Percentiles rank a stretch among this genome's conserved stretches.
Evolutionary conservation across 2,113 vertebrate genomes (phyloP).

Genomic region (Etheostoma spectabile): DNA sequence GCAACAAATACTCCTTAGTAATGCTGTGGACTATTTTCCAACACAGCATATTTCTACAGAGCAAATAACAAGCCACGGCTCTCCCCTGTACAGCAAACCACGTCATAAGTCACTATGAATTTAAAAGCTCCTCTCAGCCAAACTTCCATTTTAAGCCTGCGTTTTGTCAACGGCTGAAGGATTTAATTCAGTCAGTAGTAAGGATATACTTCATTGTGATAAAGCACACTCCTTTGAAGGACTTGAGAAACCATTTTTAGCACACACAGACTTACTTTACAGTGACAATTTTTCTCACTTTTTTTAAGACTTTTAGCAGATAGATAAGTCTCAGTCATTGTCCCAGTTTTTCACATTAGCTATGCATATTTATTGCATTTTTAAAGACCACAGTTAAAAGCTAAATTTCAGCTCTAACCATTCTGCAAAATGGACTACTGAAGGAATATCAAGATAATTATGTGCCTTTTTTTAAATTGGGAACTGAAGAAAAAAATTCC

Average conservation of each 20-base stretch:
- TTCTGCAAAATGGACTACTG: conserved; percentile 54
- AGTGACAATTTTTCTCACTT: conserved; percentile 48
- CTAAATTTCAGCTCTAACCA: conserved; percentile 47
- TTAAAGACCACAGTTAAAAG: conserved; percentile 65
- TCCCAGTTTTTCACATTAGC: conserved; percentile 67
- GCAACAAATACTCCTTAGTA: conserved; percentile 62
- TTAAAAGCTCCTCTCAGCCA: conserved; percentile 66
- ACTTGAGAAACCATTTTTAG: conserved; percentile 66
- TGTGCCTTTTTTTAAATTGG: conserved; percentile 47
- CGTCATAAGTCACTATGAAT: conserved; percentile 69
- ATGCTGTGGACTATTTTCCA: conserved; percentile 56
- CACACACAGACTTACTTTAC: conserved; percentile 49
- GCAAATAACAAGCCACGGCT: conserved; percentile 56
- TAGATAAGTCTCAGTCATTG: conserved; percentile 68
- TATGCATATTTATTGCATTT: conserved; percentile 74
- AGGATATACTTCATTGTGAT: conserved; percentile 67
- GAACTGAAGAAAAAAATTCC: conserved; percentile 35
- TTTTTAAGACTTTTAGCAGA: conserved; percentile 55
- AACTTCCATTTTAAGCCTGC: conserved; percentile 74
- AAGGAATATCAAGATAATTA: conserved; percentile 64
- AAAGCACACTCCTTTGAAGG: conserved; percentile 66
- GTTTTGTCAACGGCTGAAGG: conserved; percentile 68
- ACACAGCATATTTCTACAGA: conserved; percentile 51
- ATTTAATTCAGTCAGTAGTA: conserved; percentile 68
- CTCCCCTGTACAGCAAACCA: conserved; percentile 44